These are phyloP conservation scores for Sebastes schlegelii DNA, from an alignment of 2,113 vertebrate species.

Conservation along the genomic window DNA sequence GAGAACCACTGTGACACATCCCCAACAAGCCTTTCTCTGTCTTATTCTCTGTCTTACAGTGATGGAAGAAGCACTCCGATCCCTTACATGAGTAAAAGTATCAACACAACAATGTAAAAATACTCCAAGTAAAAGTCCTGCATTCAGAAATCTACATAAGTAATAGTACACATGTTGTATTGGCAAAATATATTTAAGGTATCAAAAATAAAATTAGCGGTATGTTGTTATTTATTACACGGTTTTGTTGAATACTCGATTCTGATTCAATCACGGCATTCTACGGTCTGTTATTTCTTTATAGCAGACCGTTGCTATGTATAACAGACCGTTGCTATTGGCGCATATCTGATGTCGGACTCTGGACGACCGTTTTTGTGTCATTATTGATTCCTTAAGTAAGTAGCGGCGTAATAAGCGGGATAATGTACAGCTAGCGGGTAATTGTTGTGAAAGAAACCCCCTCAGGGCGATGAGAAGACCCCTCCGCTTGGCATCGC, in stretches of 20 bases:
- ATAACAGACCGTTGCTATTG: too few relatives aligned
- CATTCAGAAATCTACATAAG: not conserved
- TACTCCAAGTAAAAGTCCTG: not conserved
- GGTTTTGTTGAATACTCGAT: too few relatives aligned
- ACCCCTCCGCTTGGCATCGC: too few relatives aligned
- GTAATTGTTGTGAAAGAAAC: too few relatives aligned
- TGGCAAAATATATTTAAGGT: not conserved
- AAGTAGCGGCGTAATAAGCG: too few relatives aligned
- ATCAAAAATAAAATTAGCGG: not conserved
- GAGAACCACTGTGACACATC: constrained; percentile 64
- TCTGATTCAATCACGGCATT: too few relatives aligned
- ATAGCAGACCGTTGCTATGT: too few relatives aligned
- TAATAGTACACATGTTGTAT: not conserved
- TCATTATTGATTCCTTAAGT: not conserved
- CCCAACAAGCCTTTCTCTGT: constrained; percentile 48
- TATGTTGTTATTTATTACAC: not conserved
- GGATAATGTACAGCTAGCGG: too few relatives aligned
- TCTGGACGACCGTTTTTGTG: too few relatives aligned
- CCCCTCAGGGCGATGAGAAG: too few relatives aligned
- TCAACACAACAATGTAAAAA: constrained; percentile 14
- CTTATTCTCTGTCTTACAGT: constrained; percentile 18
- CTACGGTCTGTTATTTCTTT: too few relatives aligned
- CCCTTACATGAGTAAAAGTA: not conserved
- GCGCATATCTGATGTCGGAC: too few relatives aligned
- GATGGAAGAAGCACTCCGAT: constrained; percentile 2